A percentile compares a stretch with the other conserved stretches of the same genome.
phyloP scores from a whole-genome alignment of 2,113 vertebrate genomes.

The Oncorhynchus masou region DNA sequence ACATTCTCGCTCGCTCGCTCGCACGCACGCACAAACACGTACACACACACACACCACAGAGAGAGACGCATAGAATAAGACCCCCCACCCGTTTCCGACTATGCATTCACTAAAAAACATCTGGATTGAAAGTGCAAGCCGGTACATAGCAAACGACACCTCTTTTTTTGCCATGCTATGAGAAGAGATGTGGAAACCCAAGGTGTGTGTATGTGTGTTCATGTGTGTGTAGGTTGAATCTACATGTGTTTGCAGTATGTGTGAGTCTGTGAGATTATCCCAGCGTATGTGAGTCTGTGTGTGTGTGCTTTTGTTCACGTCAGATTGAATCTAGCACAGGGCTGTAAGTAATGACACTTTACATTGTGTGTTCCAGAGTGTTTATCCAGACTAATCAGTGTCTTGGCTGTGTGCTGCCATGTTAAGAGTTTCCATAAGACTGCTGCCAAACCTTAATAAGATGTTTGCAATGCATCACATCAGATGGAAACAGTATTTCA shows the following conservation, averaged over 20 bases:
- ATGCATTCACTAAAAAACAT: conserved; percentile 48
- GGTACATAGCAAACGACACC: conserved; percentile 36
- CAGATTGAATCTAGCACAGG: neutral
- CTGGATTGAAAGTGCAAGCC: conserved; percentile 55
- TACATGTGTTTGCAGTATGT: conserved; percentile 19
- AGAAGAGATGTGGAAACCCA: conserved; percentile 44
- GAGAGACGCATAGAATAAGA: conserved; percentile 10
- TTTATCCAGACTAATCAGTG: conserved; percentile 53
- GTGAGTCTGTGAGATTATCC: neutral
- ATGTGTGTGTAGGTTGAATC: conserved; percentile 17
- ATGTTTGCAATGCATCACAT: conserved; percentile 46
- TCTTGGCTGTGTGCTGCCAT: conserved; percentile 42
- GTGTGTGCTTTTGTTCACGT: neutral
- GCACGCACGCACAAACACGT: neutral
- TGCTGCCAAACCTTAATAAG: conserved; percentile 59
- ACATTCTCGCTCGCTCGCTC: neutral
- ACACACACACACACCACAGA: neutral
- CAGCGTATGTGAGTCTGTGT: neutral
- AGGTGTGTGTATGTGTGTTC: conserved; percentile 20
- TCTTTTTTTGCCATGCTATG: conserved; percentile 47
- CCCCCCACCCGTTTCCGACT: conserved; percentile 25
- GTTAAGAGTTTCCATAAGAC: conserved; percentile 66
- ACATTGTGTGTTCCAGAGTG: conserved; percentile 41
- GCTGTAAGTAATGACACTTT: neutral
- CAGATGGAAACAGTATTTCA: conserved; percentile 49